phyloP scores from a whole-genome alignment of 1,140 invertebrate species.

The Drosophila cardini region DNA sequence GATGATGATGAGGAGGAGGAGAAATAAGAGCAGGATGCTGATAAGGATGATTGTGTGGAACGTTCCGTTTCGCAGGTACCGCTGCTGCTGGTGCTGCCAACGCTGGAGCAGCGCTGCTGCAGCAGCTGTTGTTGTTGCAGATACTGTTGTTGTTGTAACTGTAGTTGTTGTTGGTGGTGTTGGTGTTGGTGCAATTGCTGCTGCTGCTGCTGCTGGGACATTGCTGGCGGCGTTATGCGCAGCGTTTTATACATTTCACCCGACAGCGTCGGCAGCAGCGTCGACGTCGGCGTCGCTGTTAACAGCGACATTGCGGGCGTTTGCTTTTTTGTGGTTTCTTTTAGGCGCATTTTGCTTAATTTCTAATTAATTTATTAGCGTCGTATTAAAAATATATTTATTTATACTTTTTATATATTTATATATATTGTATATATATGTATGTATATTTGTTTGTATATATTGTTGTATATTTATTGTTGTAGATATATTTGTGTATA shows the following conservation, averaged over 20 bases:
- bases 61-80: conserved; percentile 79
- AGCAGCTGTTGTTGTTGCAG: conserved; percentile 41
- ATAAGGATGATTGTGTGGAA: conserved; percentile 58
- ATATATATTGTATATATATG: conserved; percentile 40
- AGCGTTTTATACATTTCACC: conserved; percentile 57
- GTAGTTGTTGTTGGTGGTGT: conserved; percentile 41
- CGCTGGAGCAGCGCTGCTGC: conserved; percentile 78
- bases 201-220: conserved; percentile 37
- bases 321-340: conserved; percentile 74
- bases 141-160: conserved; percentile 37
- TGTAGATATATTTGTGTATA: conserved; percentile 54
- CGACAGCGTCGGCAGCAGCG: conserved; percentile 50
- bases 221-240: conserved; percentile 54
- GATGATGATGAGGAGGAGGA: conserved; percentile 53
- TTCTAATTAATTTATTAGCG: conserved; percentile 17
- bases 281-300: neutral
- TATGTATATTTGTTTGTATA: conserved; percentile 42
- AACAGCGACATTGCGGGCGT: conserved; percentile 24
- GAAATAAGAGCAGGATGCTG: neutral
- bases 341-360: conserved; percentile 66
- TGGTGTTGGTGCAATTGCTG: conserved; percentile 44
- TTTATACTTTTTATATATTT: conserved; percentile 47
- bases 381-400: conserved; percentile 66
- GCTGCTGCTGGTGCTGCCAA: conserved; percentile 81
- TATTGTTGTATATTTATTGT: conserved; percentile 55